Base-by-base conservation (phyloP, 2,113 vertebrate genomes). In the Leuciscus idus region DNA sequence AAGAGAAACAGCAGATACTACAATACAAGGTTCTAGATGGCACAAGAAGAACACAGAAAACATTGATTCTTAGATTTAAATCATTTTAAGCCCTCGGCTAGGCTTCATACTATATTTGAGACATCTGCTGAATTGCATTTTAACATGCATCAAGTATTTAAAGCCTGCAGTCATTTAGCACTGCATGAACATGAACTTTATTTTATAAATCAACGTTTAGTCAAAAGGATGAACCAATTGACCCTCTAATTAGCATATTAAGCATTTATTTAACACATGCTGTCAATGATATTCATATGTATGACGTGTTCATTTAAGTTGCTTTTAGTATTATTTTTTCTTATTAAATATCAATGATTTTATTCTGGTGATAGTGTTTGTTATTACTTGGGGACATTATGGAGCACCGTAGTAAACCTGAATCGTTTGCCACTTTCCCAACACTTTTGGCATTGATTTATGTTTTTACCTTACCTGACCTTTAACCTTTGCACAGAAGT, bases 121-220 rank as follows among this genome's bases (percentile, higher is more conserved):
- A 75, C 23, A 9, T 55, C 26, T 55, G 46, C 26, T 55, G 26
- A 52, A 55, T 28, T 17, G 28, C 28, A 28, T 75, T 75, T 50
- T 76, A 50, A 73, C 21, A 28, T 8, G n/a, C 23, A 76, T 10
- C 46, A 55, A 77, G 28, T 19, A 30, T 77, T 55, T 50, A 21
- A 19, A 77, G 75, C 75, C 50, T 77, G 75, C 48, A 77, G 75
- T 77, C 48, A 77, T 15, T 77, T 55, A 55, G 28, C 8, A 55
- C 48, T 77, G 75, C 75, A 77, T 33, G 75, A 55, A 77, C 26
- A 33, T 33, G 7, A 17, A 6, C 4, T 75, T 48, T 72, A 23
- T 52, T 55, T 77, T 77, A 77, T 28, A 77, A 77, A 50, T 52
- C 46, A 50, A 28, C 11, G 1, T 50, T 75, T 75, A 48, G 46